Conservation (phyloP, 2,113 vertebrate genomes). For the human (Homo sapiens) region GRCh38 chr9:37214501-37215000, state of each 20-base stretch:
- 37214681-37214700: not conserved
- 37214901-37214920: conserved; percentile 60
- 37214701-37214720: conserved; percentile 32
- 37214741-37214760: conserved; percentile 30
- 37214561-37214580: not conserved
- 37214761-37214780: conserved; percentile 60
- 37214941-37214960: conserved; percentile 71
- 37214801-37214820: not conserved
- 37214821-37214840: conserved; percentile 27
- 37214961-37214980: conserved; percentile 79
- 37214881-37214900: not conserved
- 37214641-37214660: not conserved
- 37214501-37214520: conserved; percentile 33
- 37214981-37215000: conserved; percentile 78
- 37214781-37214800: conserved; percentile 55
- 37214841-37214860: not conserved
- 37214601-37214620: conserved; percentile 24
- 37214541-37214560: not conserved
- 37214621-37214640: not conserved
- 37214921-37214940: conserved; percentile 61
- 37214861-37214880: conserved; percentile 22
- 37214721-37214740: conserved; percentile 33
- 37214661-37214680: not conserved
- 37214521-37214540: not conserved
- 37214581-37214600: not conserved